Conservation (phyloP, 2,888 invertebrate genomes). For the Platerodrilus igneus region DNA sequence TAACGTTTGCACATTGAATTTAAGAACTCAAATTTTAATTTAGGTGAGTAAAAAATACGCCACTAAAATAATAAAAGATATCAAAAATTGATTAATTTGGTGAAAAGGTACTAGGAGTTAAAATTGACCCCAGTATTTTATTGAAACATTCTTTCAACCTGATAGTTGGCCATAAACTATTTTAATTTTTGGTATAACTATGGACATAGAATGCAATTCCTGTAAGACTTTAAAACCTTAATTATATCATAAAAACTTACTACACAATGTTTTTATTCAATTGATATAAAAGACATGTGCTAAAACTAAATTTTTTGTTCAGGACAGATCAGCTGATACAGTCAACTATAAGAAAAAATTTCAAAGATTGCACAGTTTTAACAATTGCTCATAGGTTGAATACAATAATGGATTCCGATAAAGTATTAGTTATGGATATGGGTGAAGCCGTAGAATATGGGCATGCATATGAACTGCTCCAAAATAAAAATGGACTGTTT, state of each 20-base stretch:
- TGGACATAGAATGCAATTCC: no score
- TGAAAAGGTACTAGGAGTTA: no score
- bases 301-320: conserved; percentile 15
- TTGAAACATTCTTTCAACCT: no score
- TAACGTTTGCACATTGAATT: no score
- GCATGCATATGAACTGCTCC: conserved; percentile 46
- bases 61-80: no score
- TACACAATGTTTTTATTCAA: no score
- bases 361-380: conserved; percentile 70
- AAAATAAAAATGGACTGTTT: conserved; percentile 37
- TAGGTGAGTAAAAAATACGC: no score
- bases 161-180: no score
- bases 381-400: conserved; percentile 79
- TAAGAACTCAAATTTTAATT: no score
- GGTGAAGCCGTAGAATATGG: conserved; percentile 53
- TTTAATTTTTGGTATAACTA: no score
- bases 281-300: neutral
- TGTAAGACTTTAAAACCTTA: neutral
- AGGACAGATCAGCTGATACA: conserved; percentile 73
- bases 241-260: conserved; percentile 3
- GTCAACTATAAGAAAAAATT: conserved; percentile 67
- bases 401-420: conserved; percentile 80
- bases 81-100: no score
- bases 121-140: no score
- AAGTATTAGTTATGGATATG: conserved; percentile 57